A percentile compares a stretch with the other conserved stretches of the same genome.
phyloP scores from a whole-genome alignment of 1,140 invertebrate species.

The Tetragnatha versicolor region DNA sequence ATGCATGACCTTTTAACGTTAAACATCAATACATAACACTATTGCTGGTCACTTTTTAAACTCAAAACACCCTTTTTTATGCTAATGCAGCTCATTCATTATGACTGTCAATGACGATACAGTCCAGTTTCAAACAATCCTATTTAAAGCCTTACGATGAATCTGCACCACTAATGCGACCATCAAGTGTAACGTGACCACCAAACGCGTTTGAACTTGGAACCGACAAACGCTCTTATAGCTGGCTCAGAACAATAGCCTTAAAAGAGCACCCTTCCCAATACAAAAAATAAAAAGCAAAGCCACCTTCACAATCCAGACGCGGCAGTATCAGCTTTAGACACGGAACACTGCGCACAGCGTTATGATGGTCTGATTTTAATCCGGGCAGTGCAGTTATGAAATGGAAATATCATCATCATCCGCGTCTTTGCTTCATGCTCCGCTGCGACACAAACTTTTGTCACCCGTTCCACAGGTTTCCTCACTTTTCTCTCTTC shows the following conservation, averaged over 20 bases:
- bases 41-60: too few species aligned
- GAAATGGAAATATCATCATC: conserved; percentile 23
- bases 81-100: too few species aligned
- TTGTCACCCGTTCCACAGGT: neutral
- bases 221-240: neutral
- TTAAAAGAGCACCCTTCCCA: neutral
- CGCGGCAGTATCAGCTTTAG: neutral
- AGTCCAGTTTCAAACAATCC: too few species aligned
- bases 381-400: conserved; percentile 21
- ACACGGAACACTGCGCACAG: neutral
- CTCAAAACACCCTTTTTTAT: too few species aligned
- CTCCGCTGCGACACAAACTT: conserved; percentile 4
- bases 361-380: neutral
- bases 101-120: too few species aligned
- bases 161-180: too few species aligned
- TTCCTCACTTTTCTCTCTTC: too few species aligned
- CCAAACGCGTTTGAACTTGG: neutral
- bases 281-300: too few species aligned
- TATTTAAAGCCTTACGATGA: too few species aligned
- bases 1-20: too few species aligned
- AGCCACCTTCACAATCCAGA: neutral
- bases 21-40: too few species aligned
- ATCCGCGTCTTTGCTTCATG: conserved; percentile 10
- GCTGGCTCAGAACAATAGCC: neutral
- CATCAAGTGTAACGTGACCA: too few species aligned